A percentile compares a stretch with the other conserved stretches of the same genome.
Conservation (phyloP, 2,113 vertebrate species). For the Hippolais icterina region DNA sequence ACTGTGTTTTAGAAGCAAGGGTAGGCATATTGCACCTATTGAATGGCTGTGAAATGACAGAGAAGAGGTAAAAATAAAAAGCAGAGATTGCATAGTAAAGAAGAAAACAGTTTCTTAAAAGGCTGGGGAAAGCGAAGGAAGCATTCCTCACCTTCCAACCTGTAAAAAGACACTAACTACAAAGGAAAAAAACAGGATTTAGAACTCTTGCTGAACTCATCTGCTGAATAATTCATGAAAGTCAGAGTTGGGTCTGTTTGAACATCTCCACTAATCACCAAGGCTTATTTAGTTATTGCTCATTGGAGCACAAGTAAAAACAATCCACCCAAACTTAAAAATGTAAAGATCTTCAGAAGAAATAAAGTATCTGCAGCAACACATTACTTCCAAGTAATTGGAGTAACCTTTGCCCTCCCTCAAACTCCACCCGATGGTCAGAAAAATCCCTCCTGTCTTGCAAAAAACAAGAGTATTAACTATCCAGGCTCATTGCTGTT, state of each 20-base stretch:
- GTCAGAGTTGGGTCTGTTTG: neutral
- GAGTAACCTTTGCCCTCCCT: neutral
- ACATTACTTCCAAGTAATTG: neutral
- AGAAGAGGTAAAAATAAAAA: neutral
- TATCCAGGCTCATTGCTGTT: neutral
- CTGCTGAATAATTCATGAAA: neutral
- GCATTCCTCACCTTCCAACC: neutral
- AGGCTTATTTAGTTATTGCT: neutral
- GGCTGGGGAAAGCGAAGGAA: neutral
- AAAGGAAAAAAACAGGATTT: neutral
- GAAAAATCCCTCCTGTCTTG: neutral
- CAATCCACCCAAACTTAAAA: neutral
- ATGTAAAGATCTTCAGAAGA: neutral
- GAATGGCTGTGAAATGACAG: neutral
- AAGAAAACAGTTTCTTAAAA: neutral
- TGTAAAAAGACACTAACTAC: neutral
- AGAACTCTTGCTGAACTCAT: neutral
- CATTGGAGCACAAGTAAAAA: neutral
- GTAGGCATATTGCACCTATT: neutral
- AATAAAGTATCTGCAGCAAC: neutral
- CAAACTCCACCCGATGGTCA: neutral
- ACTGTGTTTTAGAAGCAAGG: neutral
- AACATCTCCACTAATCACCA: neutral
- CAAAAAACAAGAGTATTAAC: neutral
- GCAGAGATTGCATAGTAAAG: neutral